These are phyloP conservation scores for Nannospalax galili DNA, from an alignment of 2,113 vertebrate genomes.

Conservation along the genomic window DNA sequence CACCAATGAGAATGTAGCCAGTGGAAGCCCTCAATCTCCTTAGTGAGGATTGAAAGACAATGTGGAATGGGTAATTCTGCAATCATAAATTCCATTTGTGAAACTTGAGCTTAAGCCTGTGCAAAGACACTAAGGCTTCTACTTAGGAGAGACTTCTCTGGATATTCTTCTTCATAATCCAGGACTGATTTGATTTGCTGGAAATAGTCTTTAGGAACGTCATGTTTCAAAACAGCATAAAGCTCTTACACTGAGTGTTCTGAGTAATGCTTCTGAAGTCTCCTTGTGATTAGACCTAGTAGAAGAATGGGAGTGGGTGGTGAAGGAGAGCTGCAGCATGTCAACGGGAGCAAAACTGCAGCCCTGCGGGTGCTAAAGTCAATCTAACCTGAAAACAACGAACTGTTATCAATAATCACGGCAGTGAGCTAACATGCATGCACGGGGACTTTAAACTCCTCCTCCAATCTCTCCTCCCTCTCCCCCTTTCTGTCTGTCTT, in stretches of 20 bases:
- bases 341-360: neutral
- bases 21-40: neutral
- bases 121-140: neutral
- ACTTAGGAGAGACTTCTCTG: neutral
- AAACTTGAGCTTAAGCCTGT: neutral
- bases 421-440: neutral
- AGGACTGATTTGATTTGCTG: neutral
- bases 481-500: too few relatives aligned
- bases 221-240: fast-evolving
- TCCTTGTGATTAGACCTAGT: neutral
- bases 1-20: neutral
- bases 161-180: neutral
- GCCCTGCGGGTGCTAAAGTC: neutral
- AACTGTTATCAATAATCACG: fast-evolving
- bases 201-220: too few relatives aligned
- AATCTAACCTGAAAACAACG: neutral
- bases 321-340: neutral
- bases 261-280: neutral
- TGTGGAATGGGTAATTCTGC: neutral
- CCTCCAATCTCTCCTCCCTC: neutral
- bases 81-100: neutral
- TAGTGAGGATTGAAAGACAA: too few relatives aligned
- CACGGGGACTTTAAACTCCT: neutral
- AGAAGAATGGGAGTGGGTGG: neutral
- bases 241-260: fast-evolving